Base-by-base conservation (phyloP, 2,113 vertebrate species). In the Blennius ocellaris region DNA sequence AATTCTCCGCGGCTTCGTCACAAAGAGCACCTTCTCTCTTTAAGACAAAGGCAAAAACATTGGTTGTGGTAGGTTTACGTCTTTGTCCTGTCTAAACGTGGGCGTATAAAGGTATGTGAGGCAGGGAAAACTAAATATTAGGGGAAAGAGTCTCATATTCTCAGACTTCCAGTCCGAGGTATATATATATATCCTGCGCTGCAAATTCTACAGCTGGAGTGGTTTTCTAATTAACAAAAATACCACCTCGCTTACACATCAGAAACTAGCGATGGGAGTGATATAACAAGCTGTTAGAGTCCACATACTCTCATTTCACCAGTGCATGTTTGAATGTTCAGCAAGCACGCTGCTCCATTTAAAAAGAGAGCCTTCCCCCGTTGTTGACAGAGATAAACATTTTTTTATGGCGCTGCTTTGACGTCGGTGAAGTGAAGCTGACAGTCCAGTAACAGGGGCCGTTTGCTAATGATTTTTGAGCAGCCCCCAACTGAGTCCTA, bases 391-490 rank as follows among this genome's bases (percentile, higher is more conserved):
- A 92, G 89, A 92, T 87, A 91, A 93, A 89, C 83, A 76, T 87
- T 88, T 90, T 68, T 69, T 73, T 71, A 53, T 76, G 17, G 77
- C 84, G 11, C 58, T 5, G 84, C 83, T 84, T 86, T 92, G 90
- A 93, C 93, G 94, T 65, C 81, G 85, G 69, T 87, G 92, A 92
- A 92, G 92, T 89, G 92, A 86, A 90, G 92, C 92, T 96, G 96
- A 96, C 96, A 96, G 94, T 88, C 93, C 94, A 81, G 95, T 94
- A 95, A 94, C 94, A 92, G 95, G 95, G 94, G 95, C 95, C 95
- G 95, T 89, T 95, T 88, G 94, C 96, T 97, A 97, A 98, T 94
- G 96, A 96, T 97, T 97, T 96, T 94, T 95, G 96, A 97, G 94
- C 95, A 95, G 95, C 96, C 96, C 96, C 96, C 95, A 94, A 93